Evolutionary conservation across 2,888 invertebrate genomes (phyloP), one percentile per base, ranked within the genome.

Genomic region (Dilophus febrilis): DNA sequence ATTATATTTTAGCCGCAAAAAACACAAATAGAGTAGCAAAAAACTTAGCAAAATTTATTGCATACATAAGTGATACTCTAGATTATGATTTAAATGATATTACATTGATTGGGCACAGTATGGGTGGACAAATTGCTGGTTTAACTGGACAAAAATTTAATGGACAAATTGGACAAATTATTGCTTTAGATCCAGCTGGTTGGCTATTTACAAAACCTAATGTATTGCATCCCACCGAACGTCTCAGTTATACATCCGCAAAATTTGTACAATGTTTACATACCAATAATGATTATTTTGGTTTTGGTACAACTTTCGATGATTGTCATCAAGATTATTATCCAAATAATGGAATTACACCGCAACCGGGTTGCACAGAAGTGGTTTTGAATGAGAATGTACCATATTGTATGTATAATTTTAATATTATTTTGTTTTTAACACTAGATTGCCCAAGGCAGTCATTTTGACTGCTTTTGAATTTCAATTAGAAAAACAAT

Each of bases 151-250:
- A 34, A 17, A 13, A 13, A 18, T 27, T 40, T 17, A 29, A 35
- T 14, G 40, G 40, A 4, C 3, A 16, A 22, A 6, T 22, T 6
- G 4, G 5, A 22, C 22, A 22, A 6, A 37, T 42, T 16, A 42
- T 40, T 6, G 43, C 33, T 14, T 37, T 44, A 22, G 44, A 44
- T 41, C 44, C 41, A 13, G 44, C 44, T 3, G 37, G 35, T 4
- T 41, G 41, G 14, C 19, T 41, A 4, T 44, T 35, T 29, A 22
- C 34, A 17, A 29, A 35, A 19, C 38, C 38, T n/a, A 13, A 12
- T 3, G 22, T 11, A 17, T 12, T 26, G 13, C 12, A 17, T 14
- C 11, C 18, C 12, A 22, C 10, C 26, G 13, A 37, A 11, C 22
- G 33, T 16, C 17, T 34, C 6, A 35, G 32, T 37, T 26, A 16